Base-by-base conservation (phyloP, 1,140 invertebrate species). In the Dendrolimus kikuchii region DNA sequence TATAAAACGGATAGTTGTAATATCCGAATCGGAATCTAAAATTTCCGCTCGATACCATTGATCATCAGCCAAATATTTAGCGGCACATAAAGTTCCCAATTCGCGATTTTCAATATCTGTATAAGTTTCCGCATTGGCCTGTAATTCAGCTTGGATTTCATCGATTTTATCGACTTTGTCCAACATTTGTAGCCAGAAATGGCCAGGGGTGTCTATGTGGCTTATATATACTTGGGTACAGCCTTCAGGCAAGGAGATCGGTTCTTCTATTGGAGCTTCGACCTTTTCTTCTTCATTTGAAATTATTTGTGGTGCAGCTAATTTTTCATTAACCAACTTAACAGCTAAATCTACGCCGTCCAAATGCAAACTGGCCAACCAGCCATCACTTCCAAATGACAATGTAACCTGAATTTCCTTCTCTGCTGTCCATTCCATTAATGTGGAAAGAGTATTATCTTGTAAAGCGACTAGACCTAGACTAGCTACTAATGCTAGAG, bases 1-100 rank as follows among this genome's bases (percentile, higher is more conserved):
- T 4, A 96, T 91, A 68, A 95, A 96, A 38, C 91, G 88, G 0
- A 96, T 91, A 2, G 93, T 93, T 7, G 90, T 93, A 36, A 93
- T 90, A 49, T 92, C 92, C 7, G 88, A 86, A 57, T 92, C 91
- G 0, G 90, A 88, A 62, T 95, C 93, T 2, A 94, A 87, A n/a
- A 96, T 91, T 63, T 92, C 89, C 2, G 94, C 94, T 61, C 95
- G 88, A 68, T 96, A 96, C 95, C 94, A 97, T 2, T 81, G 74
- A 41, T 92, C 89, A 69, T 96, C 93, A 1, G 91, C 90, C 0
- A 90, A 91, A 69, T 92, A 95, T 53, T 91, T 88, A 0, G 94
- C 95, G 40, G 92, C 86, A 74, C 94, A 96, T 1, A 92, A 68
- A 1, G 90, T 89, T 5, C 92, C 91, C 50, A 91, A 87, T 43